phyloP scores from a whole-genome alignment of 1,140 invertebrate species.

The Aplysia californica region DNA sequence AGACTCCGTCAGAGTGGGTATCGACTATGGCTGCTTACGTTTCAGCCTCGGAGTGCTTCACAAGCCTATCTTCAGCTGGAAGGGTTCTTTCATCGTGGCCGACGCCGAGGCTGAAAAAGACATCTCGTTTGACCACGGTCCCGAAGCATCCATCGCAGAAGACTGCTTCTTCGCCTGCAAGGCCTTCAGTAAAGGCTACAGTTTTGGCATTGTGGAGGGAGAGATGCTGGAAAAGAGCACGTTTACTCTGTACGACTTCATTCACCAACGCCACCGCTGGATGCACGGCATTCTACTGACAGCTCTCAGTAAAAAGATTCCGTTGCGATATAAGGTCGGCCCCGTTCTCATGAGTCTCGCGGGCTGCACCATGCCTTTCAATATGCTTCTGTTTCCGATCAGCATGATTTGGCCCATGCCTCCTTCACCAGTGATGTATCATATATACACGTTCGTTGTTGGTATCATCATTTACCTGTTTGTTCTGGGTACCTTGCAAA shows the following conservation, averaged over 20 bases:
- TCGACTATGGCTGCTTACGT: slow-evolving; percentile 94
- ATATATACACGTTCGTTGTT: slow-evolving; percentile 88
- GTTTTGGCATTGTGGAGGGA: slow-evolving; percentile 68
- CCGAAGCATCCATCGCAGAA: slow-evolving; percentile 95
- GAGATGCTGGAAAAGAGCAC: slow-evolving; percentile 99
- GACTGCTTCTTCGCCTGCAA: slow-evolving; percentile 97
- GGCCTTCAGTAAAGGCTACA: slow-evolving; percentile 73
- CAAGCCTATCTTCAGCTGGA: slow-evolving; percentile 97
- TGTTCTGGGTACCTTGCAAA: slow-evolving; percentile 94
- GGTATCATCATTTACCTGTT: slow-evolving; percentile 96
- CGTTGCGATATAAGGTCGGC: slow-evolving; percentile 86
- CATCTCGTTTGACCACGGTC: slow-evolving; percentile 95
- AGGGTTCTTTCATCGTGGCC: slow-evolving; percentile 73
- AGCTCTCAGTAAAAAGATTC: slow-evolving; percentile 89
- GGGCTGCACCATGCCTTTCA: slow-evolving; percentile 94
- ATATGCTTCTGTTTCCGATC: slow-evolving; percentile 87
- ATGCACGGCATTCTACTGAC: slow-evolving; percentile 95
- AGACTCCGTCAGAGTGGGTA: slow-evolving; percentile 91
- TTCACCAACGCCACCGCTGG: slow-evolving; percentile 96
- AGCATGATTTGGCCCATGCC: slow-evolving; percentile 88
- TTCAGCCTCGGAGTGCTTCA: slow-evolving; percentile 94
- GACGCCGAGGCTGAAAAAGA: slow-evolving; percentile 88
- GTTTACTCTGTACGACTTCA: slow-evolving; percentile 93
- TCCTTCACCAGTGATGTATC: slow-evolving; percentile 80
- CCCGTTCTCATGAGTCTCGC: slow-evolving; percentile 92